These are phyloP conservation scores for Eucera pruinosa DNA, from an alignment of 2,888 invertebrate genomes.

Conservation along the genomic window DNA sequence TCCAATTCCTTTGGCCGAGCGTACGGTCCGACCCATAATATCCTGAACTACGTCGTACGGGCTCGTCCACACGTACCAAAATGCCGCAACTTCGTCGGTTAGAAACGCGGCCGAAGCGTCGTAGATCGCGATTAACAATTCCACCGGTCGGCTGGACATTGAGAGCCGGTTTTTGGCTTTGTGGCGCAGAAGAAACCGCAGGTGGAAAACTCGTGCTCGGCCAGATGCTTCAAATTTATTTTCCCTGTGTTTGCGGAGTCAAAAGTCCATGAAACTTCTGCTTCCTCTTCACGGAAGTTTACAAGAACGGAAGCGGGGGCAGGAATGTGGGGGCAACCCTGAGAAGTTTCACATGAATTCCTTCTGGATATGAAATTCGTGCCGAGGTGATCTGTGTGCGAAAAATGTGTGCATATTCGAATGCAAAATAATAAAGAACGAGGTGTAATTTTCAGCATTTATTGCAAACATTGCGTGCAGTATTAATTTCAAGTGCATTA, in stretches of 20 bases:
- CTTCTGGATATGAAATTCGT: neutral
- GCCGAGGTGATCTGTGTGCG: neutral
- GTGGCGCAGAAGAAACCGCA: neutral
- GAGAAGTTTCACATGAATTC: slow-evolving; percentile 13
- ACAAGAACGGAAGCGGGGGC: neutral
- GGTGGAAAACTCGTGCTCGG: slow-evolving; percentile 2
- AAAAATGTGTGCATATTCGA: neutral
- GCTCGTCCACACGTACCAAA: slow-evolving; percentile 54
- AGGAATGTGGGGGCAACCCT: neutral
- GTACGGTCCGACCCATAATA: slow-evolving; percentile 64
- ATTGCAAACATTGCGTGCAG: too few species aligned
- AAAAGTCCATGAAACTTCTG: slow-evolving; percentile 5
- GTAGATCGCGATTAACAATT: slow-evolving; percentile 51
- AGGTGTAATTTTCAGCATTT: too few species aligned
- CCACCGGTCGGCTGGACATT: slow-evolving; percentile 21
- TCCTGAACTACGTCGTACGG: slow-evolving; percentile 54
- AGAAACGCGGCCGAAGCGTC: slow-evolving; percentile 40
- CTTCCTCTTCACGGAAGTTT: slow-evolving; percentile 8
- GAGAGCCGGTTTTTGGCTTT: slow-evolving; percentile 23
- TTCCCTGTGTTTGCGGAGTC: slow-evolving; percentile 10
- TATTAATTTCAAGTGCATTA: too few species aligned
- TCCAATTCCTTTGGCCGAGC: slow-evolving; percentile 72
- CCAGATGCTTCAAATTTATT: slow-evolving; percentile 30
- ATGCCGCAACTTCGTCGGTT: slow-evolving; percentile 29
- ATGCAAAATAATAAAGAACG: too few species aligned